These are phyloP conservation scores for Alexandromys fortis DNA, from an alignment of 2,113 vertebrate genomes.

Conservation along the genomic window DNA sequence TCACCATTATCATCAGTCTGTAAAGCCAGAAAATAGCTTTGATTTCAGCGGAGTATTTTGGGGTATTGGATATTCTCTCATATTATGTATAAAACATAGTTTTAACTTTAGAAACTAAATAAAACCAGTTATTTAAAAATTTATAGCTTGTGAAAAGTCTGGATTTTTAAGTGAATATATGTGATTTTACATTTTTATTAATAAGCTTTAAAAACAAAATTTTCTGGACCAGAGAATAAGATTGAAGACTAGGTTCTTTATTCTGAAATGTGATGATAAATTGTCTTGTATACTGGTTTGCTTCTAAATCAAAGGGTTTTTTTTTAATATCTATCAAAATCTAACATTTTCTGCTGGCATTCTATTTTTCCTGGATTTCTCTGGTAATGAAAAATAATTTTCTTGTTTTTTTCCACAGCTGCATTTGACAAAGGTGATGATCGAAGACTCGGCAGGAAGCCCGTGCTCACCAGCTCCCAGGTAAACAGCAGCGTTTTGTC, in stretches of 20 bases:
- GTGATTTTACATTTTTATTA: conserved; percentile 33
- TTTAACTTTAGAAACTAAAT: conserved; percentile 62
- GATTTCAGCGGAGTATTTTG: conserved; percentile 39
- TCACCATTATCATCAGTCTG: not conserved
- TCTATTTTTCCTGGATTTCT: conserved; percentile 50
- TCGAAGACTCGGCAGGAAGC: conserved; percentile 94
- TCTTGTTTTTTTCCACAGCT: conserved; percentile 85
- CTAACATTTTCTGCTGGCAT: conserved; percentile 52
- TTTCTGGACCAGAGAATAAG: conserved; percentile 5
- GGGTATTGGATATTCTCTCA: conserved; percentile 29
- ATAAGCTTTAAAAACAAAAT: conserved; percentile 49
- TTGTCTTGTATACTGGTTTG: conserved; percentile 39
- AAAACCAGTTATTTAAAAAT: conserved; percentile 55
- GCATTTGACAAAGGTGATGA: conserved; percentile 96
- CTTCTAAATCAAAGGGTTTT: conserved; percentile 64
- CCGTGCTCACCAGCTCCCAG: conserved; percentile 95
- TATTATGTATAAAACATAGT: conserved; percentile 34
- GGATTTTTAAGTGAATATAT: conserved; percentile 24
- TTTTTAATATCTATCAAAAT: conserved; percentile 51
- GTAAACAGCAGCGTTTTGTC: conserved; percentile 83
- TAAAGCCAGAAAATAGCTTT: conserved; percentile 55
- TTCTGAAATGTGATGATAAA: conserved; percentile 27
- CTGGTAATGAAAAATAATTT: conserved; percentile 70
- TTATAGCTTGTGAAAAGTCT: conserved; percentile 46
- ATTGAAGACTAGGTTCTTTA: conserved; percentile 28